Conservation (phyloP, 2,113 vertebrate species). For the Gadus macrocephalus region DNA sequence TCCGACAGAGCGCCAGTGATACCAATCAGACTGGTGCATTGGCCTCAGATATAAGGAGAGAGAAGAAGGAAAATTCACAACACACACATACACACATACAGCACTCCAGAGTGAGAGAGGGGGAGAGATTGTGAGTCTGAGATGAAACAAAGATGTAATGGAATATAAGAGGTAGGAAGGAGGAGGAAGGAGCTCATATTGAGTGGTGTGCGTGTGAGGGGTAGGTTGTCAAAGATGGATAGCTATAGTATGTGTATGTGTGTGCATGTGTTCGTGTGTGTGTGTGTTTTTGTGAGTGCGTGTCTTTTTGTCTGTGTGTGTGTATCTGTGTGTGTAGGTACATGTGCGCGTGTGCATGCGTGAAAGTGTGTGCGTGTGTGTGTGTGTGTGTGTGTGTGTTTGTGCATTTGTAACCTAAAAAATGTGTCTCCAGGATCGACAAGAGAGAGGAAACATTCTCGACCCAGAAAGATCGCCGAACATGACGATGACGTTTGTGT, state of each 20-base stretch:
- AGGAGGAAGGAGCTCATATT: background rate
- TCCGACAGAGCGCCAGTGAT: background rate
- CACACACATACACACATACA: slow-evolving; percentile 2
- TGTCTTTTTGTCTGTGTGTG: no score
- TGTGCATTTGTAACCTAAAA: no score
- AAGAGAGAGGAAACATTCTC: no score
- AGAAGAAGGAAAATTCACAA: background rate
- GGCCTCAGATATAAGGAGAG: background rate
- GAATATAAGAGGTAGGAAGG: background rate
- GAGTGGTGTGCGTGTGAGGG: background rate
- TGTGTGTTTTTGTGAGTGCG: background rate
- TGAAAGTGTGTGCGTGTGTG: no score
- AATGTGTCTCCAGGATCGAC: no score
- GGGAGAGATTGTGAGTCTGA: background rate
- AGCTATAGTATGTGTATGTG: background rate
- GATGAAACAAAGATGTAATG: background rate
- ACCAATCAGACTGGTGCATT: background rate
- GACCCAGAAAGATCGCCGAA: no score
- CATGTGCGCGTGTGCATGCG: no score
- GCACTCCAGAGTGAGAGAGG: background rate
- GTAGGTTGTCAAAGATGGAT: no score
- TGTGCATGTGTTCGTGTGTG: background rate
- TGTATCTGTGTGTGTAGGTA: no score
- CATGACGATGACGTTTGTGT: no score
- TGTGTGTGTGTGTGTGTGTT: no score